A percentile compares a stretch with the other conserved stretches of the same genome.
Evolutionary conservation across 1,140 invertebrate genomes (phyloP).

Genomic region (Chlorops oryzae): DNA sequence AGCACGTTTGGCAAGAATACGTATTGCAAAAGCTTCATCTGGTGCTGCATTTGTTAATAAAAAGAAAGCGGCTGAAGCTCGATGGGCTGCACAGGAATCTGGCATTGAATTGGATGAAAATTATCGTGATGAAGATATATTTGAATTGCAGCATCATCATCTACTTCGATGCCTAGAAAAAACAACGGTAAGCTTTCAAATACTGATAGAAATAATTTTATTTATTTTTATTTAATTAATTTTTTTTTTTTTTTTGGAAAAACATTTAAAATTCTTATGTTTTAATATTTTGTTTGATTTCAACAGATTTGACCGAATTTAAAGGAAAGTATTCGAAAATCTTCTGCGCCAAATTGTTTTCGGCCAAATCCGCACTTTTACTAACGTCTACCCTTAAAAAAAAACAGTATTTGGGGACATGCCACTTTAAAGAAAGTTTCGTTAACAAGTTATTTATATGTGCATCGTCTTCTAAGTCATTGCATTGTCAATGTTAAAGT

Average conservation of each 20-base stretch:
- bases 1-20: conserved; percentile 93
- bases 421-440: too few species aligned
- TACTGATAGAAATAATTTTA: not conserved
- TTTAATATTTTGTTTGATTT: not conserved
- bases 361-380: too few species aligned
- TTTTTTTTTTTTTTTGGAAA: not conserved
- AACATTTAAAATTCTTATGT: conserved; percentile 1
- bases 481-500: too few species aligned
- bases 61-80: conserved; percentile 97
- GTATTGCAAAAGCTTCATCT: conserved; percentile 97
- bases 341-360: too few species aligned
- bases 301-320: too few species aligned
- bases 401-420: too few species aligned
- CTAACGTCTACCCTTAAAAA: too few species aligned
- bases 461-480: too few species aligned
- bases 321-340: too few species aligned
- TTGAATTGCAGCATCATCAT: conserved; percentile 99
- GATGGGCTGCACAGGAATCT: conserved; percentile 84
- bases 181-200: conserved; percentile 81
- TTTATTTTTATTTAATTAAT: not conserved
- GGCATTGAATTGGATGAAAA: conserved; percentile 83
- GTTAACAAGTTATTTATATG: too few species aligned
- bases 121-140: conserved; percentile 91
- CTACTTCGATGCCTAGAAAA: conserved; percentile 94
- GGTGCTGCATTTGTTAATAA: conserved; percentile 98